phyloP scores from a whole-genome alignment of 2,797 vertebrate species.

The Agapornis canus region DNA sequence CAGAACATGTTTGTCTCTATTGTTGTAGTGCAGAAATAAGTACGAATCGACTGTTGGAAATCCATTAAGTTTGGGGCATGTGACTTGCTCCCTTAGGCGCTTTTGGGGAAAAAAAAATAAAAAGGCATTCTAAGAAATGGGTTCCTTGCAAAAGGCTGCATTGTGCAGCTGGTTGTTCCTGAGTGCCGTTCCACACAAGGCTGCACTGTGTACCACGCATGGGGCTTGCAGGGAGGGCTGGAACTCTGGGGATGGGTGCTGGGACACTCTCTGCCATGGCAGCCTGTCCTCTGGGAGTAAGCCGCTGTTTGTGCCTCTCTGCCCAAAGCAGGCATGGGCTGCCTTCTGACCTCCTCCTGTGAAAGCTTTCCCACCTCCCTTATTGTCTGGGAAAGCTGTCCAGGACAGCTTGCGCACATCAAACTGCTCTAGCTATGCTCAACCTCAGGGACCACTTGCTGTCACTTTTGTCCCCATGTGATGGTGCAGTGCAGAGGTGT shows the following conservation, averaged over 20 bases:
- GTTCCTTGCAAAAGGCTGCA: constrained; percentile 33
- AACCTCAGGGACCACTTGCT: fast-evolving
- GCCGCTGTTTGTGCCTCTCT: not conserved
- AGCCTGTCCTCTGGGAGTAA: fast-evolving
- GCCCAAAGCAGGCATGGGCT: not conserved
- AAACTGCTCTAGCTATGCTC: fast-evolving
- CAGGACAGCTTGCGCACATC: not conserved
- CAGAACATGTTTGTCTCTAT: not conserved
- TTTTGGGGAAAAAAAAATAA: not conserved
- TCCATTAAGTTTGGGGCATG: not conserved
- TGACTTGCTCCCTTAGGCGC: not conserved
- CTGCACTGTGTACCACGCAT: not conserved
- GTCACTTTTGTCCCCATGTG: not conserved
- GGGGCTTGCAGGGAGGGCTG: not conserved
- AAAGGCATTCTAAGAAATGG: not conserved
- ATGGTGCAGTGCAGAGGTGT: not conserved
- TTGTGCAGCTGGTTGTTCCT: not conserved
- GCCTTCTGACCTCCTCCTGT: not conserved
- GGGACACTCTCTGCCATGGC: not conserved
- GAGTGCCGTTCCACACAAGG: not conserved
- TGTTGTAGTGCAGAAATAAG: not conserved
- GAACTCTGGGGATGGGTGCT: not conserved
- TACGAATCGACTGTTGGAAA: not conserved
- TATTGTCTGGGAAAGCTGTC: not conserved
- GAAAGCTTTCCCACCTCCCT: not conserved